phyloP scores from a whole-genome alignment of 2,888 invertebrate species.

The Thumatha senex region DNA sequence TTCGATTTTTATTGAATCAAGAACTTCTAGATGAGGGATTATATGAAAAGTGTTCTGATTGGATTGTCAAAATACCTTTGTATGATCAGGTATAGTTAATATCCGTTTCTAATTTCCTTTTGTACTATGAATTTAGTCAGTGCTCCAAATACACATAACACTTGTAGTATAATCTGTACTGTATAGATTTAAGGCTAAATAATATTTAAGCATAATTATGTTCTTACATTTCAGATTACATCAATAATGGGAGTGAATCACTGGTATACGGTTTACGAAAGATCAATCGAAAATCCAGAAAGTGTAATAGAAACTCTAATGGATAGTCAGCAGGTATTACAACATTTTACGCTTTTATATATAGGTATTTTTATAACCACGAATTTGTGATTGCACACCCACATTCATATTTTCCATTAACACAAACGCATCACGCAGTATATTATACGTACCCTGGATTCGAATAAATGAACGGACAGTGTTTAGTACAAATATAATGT shows the following conservation, averaged over 20 bases:
- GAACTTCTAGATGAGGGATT: conserved; percentile 69
- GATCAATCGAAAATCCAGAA: conserved; percentile 80
- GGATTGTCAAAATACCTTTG: conserved; percentile 85
- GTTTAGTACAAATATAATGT: too few relatives aligned
- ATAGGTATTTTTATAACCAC: too few relatives aligned
- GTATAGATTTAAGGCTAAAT: too few relatives aligned
- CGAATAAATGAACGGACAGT: too few relatives aligned
- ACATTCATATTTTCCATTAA: too few relatives aligned
- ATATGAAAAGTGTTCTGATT: conserved; percentile 76
- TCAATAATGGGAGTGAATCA: conserved; percentile 79
- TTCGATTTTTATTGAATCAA: conserved; percentile 68
- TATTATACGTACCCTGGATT: too few relatives aligned
- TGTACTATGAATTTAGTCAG: too few relatives aligned
- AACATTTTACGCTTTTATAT: too few relatives aligned
- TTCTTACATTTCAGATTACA: conserved; percentile 70
- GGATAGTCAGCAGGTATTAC: conserved; percentile 77
- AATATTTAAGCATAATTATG: too few relatives aligned
- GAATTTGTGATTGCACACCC: too few relatives aligned
- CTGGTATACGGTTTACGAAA: conserved; percentile 85
- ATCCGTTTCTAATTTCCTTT: background rate
- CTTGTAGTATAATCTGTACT: too few relatives aligned
- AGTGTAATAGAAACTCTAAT: conserved; percentile 80
- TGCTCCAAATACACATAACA: background rate
- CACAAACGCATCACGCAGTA: too few relatives aligned
- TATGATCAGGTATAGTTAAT: conserved; percentile 83